A percentile compares a stretch with the other conserved stretches of the same genome.
Conservation (phyloP, 2,888 invertebrate species). For the Ryuthela nishihirai region DNA sequence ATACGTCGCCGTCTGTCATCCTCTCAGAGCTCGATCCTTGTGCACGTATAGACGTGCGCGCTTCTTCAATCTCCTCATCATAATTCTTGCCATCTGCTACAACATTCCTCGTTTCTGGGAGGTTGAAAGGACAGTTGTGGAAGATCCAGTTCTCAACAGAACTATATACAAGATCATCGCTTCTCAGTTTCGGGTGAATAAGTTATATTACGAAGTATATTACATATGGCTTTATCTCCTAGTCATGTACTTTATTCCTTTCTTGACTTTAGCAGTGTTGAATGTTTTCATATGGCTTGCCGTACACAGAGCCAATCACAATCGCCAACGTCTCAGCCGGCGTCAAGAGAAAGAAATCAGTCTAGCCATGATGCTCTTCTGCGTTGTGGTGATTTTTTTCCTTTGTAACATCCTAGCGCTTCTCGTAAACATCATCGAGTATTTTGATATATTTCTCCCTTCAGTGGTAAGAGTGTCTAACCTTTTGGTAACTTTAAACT, state of each 20-base stretch:
- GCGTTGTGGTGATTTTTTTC: conserved; percentile 91
- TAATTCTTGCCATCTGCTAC: conserved; percentile 74
- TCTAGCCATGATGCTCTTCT: conserved; percentile 89
- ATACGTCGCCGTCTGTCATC: conserved; percentile 75
- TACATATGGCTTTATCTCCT: conserved; percentile 92
- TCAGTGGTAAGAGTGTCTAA: conserved; percentile 72
- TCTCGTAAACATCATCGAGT: conserved; percentile 77
- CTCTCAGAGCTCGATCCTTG: conserved; percentile 78
- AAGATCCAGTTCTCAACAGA: conserved; percentile 12
- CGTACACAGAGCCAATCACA: conserved; percentile 82
- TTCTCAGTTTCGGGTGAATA: conserved; percentile 65
- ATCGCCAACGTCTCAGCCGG: conserved; percentile 82
- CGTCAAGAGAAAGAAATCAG: conserved; percentile 89
- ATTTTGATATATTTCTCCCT: conserved; percentile 54
- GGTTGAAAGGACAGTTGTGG: conserved; percentile 43
- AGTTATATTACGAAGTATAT: conserved; percentile 71
- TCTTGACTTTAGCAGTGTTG: conserved; percentile 78
- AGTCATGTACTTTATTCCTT: conserved; percentile 90
- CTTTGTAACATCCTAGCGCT: conserved; percentile 84
- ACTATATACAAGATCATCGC: conserved; percentile 52
- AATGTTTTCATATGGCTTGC: conserved; percentile 87
- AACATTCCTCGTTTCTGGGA: conserved; percentile 68
- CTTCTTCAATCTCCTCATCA: conserved; percentile 76
- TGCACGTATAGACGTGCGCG: conserved; percentile 86
- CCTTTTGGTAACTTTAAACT: conserved; percentile 91